These are phyloP conservation scores for Polietes domitor DNA, from an alignment of 2,888 invertebrate species.

Conservation along the genomic window DNA sequence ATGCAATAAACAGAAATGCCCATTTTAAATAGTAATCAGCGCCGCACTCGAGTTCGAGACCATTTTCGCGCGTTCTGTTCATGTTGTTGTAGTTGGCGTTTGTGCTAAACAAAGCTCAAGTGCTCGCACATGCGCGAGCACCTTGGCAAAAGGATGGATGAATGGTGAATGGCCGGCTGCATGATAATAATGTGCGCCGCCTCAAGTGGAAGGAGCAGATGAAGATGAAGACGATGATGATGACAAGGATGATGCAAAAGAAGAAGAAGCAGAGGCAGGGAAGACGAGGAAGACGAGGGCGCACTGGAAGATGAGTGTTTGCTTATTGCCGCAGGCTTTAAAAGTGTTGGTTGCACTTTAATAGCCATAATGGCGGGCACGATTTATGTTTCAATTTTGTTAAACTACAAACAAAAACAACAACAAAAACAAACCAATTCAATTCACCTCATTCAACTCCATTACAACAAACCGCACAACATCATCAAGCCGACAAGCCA, in stretches of 20 bases:
- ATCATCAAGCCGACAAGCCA: background rate
- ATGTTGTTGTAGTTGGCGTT: background rate
- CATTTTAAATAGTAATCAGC: background rate
- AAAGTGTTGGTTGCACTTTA: slow-evolving; percentile 70
- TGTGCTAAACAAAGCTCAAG: background rate
- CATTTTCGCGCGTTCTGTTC: too few species aligned
- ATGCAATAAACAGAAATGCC: slow-evolving; percentile 2
- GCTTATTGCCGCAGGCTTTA: slow-evolving; percentile 64
- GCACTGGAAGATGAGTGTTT: slow-evolving; percentile 59
- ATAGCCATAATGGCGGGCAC: slow-evolving; percentile 77
- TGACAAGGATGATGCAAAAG: background rate
- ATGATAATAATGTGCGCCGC: background rate
- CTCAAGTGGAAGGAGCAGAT: background rate
- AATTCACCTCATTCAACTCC: slow-evolving; percentile 47
- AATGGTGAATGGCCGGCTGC: background rate
- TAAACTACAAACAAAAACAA: slow-evolving; percentile 70
- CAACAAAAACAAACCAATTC: slow-evolving; percentile 46
- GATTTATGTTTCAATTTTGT: slow-evolving; percentile 79
- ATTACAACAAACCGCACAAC: slow-evolving; percentile 43
- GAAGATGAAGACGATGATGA: slow-evolving; percentile 45
- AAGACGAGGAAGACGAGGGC: background rate
- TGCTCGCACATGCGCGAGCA: background rate
- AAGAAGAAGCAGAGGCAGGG: slow-evolving; percentile 10
- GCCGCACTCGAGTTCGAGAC: background rate
- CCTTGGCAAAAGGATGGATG: background rate